Evolutionary conservation across 2,797 vertebrate genomes (phyloP).

Genomic region (Sebastes minor): DNA sequence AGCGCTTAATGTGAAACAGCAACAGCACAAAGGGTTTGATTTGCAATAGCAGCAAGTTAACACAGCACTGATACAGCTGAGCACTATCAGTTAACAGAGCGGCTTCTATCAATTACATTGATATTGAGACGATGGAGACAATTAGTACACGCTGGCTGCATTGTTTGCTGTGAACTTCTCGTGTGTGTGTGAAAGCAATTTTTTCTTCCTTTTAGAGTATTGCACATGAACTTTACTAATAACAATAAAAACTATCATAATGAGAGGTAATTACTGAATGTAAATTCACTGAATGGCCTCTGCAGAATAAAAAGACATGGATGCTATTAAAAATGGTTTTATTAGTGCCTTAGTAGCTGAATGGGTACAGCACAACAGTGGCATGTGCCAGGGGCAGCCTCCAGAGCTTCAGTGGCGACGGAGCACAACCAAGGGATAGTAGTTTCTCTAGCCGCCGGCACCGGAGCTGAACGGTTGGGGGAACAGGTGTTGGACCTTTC

Average conservation of each 20-base stretch:
- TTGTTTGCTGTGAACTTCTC: background rate
- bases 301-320: background rate
- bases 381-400: background rate
- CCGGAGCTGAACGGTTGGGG: background rate
- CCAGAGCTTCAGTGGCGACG: background rate
- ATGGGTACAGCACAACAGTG: background rate
- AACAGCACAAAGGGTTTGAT: background rate
- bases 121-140: background rate
- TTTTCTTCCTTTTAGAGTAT: background rate
- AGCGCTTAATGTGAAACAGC: background rate
- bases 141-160: background rate
- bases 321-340: background rate
- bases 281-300: background rate
- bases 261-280: background rate
- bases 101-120: background rate
- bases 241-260: background rate
- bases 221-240: background rate
- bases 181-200: background rate
- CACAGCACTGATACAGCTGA: background rate
- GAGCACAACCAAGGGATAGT: background rate
- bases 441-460: background rate
- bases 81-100: background rate
- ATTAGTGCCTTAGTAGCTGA: background rate
- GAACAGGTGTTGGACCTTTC: background rate
- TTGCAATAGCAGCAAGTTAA: background rate